Evolutionary conservation across 64 coral and sea anemone genomes (phyloP).

Genomic region (Montipora cactus): DNA sequence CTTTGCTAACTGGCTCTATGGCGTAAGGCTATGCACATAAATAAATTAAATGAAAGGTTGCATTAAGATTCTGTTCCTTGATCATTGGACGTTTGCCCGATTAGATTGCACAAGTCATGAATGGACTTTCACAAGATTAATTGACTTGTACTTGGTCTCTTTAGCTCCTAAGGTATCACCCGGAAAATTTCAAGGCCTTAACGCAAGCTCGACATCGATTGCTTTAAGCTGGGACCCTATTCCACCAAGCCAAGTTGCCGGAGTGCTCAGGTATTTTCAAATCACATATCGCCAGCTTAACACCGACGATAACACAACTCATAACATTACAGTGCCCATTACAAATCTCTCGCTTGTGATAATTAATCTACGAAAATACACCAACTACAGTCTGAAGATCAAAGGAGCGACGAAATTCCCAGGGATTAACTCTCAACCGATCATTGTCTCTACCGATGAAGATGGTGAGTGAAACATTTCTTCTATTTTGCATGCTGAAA

Average conservation of each 20-base stretch:
- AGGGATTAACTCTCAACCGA: constrained; percentile 1
- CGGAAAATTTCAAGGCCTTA: neutral
- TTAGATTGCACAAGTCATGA: neutral
- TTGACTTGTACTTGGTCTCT: neutral
- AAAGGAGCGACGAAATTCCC: constrained; percentile 40
- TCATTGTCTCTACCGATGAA: constrained; percentile 44
- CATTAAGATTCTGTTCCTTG: too few relatives aligned
- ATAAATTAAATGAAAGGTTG: too few relatives aligned
- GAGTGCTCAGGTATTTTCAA: constrained; percentile 27
- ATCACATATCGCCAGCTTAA: constrained; percentile 42
- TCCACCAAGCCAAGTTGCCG: neutral
- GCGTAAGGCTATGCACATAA: too few relatives aligned
- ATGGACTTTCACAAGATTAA: neutral
- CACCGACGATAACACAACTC: constrained; percentile 30
- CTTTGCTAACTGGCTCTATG: too few relatives aligned
- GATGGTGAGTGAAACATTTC: constrained; percentile 41
- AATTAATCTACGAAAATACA: constrained; percentile 50
- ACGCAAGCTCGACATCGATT: constrained; percentile 65
- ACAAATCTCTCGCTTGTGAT: constrained; percentile 15
- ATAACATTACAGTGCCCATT: constrained; percentile 5
- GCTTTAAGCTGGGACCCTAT: constrained; percentile 36
- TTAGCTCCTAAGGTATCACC: constrained; percentile 61
- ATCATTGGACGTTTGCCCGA: too few relatives aligned
- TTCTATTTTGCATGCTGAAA: too few relatives aligned
- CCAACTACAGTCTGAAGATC: constrained; percentile 44